Percentiles rank a stretch among this genome's conserved stretches.
These are phyloP conservation scores for Microtus richardsoni DNA, from an alignment of 2,113 vertebrate species.

Conservation along the genomic window DNA sequence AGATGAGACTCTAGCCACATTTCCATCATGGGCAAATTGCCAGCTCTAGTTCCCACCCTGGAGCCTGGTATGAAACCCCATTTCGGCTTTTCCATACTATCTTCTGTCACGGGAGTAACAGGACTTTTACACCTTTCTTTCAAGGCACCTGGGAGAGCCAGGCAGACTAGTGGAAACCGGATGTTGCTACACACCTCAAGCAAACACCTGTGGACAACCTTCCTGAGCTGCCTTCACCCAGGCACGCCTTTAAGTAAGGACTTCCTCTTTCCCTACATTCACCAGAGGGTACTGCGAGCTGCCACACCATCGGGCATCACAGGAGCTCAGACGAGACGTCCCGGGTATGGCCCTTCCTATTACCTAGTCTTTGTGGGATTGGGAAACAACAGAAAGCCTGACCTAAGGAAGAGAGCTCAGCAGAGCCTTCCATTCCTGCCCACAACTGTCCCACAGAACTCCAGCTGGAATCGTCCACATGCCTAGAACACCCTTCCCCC, in stretches of 20 bases:
- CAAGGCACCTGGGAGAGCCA: not conserved
- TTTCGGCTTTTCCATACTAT: not conserved
- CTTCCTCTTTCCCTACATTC: constrained; percentile 18
- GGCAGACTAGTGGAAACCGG: not conserved
- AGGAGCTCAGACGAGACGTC: not conserved
- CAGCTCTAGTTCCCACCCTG: not conserved
- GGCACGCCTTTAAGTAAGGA: not conserved
- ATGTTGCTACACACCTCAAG: not conserved
- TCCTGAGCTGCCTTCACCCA: not conserved
- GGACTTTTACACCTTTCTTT: not conserved
- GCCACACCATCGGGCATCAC: not conserved
- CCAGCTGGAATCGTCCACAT: not conserved
- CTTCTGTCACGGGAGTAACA: not conserved
- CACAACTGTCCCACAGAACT: not conserved
- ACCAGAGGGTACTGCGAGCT: not conserved
- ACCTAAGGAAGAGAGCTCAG: not conserved
- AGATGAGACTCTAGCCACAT: not conserved
- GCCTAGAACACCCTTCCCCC: not conserved
- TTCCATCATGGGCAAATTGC: not conserved
- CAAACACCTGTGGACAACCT: not conserved
- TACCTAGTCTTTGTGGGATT: not conserved
- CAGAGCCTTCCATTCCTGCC: not conserved
- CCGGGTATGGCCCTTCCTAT: not conserved
- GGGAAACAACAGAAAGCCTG: not conserved
- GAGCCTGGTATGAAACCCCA: not conserved